A percentile compares a stretch with the other conserved stretches of the same genome.
phyloP scores from a whole-genome alignment of 2,113 vertebrate species.

The Upupa epops region DNA sequence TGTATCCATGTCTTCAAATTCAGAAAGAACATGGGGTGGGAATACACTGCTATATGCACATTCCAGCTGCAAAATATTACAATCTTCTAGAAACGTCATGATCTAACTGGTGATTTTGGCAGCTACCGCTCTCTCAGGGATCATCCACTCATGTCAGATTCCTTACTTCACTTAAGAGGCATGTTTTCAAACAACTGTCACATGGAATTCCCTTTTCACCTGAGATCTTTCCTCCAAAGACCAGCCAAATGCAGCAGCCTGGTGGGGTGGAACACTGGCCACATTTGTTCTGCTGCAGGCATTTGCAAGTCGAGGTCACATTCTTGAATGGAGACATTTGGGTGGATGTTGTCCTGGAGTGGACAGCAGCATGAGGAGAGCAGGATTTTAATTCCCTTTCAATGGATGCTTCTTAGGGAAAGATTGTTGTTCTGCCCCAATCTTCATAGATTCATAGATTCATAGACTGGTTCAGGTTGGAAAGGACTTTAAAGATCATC shows the following conservation, averaged over 20 bases:
- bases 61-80: constrained; percentile 59
- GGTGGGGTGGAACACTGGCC: not conserved
- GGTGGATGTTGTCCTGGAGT: no score
- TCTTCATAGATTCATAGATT: no score
- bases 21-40: not conserved
- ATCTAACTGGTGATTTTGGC: constrained; percentile 43
- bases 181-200: constrained; percentile 50
- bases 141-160: constrained; percentile 31
- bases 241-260: not conserved
- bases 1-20: not conserved
- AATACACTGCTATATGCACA: not conserved
- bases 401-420: no score
- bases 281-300: not conserved
- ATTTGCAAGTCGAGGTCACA: not conserved
- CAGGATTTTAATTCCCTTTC: no score
- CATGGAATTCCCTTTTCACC: constrained; percentile 2
- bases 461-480: no score
- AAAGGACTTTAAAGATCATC: no score
- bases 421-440: no score
- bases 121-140: constrained; percentile 26
- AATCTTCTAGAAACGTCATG: constrained; percentile 9
- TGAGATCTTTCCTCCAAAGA: not conserved
- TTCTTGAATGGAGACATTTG: not conserved
- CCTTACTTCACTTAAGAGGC: constrained; percentile 30
- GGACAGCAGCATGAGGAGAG: no score